Base-by-base conservation (phyloP, 2,797 vertebrate species). In the Cirrhinus molitorella region DNA sequence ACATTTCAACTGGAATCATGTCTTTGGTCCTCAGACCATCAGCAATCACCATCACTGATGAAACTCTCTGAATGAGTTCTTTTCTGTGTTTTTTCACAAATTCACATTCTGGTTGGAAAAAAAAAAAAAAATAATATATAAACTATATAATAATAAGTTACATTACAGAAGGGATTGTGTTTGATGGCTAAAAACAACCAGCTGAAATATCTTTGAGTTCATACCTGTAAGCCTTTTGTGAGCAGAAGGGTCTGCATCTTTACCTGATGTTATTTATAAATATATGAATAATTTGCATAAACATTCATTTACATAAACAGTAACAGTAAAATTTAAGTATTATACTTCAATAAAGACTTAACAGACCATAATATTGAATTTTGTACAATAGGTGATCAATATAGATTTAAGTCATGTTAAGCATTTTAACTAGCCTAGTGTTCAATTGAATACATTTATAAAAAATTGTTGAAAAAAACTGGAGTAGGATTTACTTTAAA, bases 61-160 rank as follows among this genome's bases (percentile, higher is more conserved):
- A 3, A 59, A 80, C 80, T 65, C 63, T 82, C 43, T 83, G 45
- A 65, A 83, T 86, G 55, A 83, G 84, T 0, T 55, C 1, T 1
- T 21, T 80, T 47, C 80, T 63, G 71, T 84, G n/a, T 37, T 28
- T 37, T 17, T 87, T 68, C 53, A 84, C 72, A 84, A 87, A 87
- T 17, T 51, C 37, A 28, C 4, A 37, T 63, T 5, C 79, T 88
- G 63, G 55, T 74, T 53, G 4, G 8, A 3, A 66, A 19, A 80
- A 28, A 45, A 4, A 13, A 5, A 66, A 49, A 45, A 11, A 45
- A 34, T 34, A 34, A 34, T 34, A 0, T n/a, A 43, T 40, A 40
- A 40, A n/a, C n/a, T 10, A 11, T 12, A 45, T 45, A 45, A 12
- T 45, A 45, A 45, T 3, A 45, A 45, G 11, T 19, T 7, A 14